These are phyloP conservation scores for Mystacides longicornis DNA, from an alignment of 2,888 invertebrate species.

Conservation along the genomic window DNA sequence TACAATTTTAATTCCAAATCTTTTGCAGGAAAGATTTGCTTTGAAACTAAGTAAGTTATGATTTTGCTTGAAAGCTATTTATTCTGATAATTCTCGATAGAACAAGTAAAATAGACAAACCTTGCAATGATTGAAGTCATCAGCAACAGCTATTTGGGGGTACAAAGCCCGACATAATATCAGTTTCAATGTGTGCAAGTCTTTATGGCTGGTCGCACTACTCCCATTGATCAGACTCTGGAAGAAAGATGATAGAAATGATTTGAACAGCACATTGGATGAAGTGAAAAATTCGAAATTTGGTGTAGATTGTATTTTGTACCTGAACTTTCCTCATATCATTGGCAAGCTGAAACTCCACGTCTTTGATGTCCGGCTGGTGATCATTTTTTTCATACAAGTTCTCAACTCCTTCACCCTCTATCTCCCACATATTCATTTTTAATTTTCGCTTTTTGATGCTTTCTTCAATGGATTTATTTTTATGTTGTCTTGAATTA, in stretches of 20 bases:
- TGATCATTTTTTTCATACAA: conserved; percentile 41
- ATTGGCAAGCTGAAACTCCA: conserved; percentile 79
- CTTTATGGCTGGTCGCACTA: conserved; percentile 56
- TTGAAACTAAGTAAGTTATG: not conserved
- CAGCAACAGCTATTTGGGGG: conserved; percentile 91
- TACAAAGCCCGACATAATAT: conserved; percentile 90
- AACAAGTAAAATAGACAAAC: too few species aligned
- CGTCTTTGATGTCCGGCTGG: conserved; percentile 69
- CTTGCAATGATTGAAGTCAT: conserved; percentile 89
- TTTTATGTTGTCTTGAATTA: conserved; percentile 64
- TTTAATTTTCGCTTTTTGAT: conserved; percentile 70
- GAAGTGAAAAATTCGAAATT: not conserved
- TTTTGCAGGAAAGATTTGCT: too few species aligned
- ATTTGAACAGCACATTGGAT: not conserved
- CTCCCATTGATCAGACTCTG: conserved; percentile 56
- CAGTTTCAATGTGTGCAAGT: conserved; percentile 63
- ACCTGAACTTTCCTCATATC: conserved; percentile 66
- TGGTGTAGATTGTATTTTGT: conserved; percentile 6
- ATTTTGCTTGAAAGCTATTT: not conserved
- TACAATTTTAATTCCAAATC: not conserved
- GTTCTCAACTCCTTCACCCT: conserved; percentile 51
- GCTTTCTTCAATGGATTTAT: conserved; percentile 53
- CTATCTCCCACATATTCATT: conserved; percentile 59
- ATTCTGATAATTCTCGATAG: too few species aligned
- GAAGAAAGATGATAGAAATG: not conserved